A percentile compares a stretch with the other conserved stretches of the same genome.
Evolutionary conservation across 2,113 vertebrate genomes (phyloP).

Genomic region (Megaceryle maxima): DNA sequence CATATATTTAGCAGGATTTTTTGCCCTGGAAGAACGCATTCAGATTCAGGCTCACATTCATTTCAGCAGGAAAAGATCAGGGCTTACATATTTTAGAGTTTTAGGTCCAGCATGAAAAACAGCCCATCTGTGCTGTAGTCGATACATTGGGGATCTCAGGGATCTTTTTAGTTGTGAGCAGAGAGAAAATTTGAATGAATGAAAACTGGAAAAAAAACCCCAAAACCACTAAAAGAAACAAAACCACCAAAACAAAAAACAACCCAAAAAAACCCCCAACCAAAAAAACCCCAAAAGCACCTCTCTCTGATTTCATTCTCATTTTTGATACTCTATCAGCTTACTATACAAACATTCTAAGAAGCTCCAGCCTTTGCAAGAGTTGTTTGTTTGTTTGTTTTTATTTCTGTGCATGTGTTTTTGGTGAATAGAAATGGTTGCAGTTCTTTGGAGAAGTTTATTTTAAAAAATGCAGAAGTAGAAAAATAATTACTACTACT

Average conservation of each 20-base stretch:
- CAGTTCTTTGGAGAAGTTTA: background rate
- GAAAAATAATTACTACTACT: background rate
- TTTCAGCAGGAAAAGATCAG: background rate
- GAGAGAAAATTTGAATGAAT: background rate
- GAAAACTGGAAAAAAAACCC: background rate
- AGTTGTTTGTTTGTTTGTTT: background rate
- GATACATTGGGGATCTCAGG: background rate
- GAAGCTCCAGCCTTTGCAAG: background rate
- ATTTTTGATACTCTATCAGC: background rate
- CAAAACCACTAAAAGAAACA: too few relatives aligned
- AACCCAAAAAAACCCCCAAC: too few relatives aligned
- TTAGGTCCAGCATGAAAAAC: background rate
- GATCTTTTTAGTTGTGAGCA: background rate
- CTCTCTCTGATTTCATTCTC: background rate
- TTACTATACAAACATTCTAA: background rate
- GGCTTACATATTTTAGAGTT: background rate
- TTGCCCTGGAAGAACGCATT: background rate
- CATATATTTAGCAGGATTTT: background rate
- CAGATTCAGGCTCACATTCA: background rate
- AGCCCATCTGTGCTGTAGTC: background rate
- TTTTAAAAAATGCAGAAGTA: background rate
- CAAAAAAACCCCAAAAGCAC: too few relatives aligned
- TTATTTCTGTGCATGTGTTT: background rate
- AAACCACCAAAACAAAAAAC: too few relatives aligned
- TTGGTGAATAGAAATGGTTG: background rate